Evolutionary conservation across 2,113 vertebrate species (phyloP).

Genomic region (Scopus umbretta): DNA sequence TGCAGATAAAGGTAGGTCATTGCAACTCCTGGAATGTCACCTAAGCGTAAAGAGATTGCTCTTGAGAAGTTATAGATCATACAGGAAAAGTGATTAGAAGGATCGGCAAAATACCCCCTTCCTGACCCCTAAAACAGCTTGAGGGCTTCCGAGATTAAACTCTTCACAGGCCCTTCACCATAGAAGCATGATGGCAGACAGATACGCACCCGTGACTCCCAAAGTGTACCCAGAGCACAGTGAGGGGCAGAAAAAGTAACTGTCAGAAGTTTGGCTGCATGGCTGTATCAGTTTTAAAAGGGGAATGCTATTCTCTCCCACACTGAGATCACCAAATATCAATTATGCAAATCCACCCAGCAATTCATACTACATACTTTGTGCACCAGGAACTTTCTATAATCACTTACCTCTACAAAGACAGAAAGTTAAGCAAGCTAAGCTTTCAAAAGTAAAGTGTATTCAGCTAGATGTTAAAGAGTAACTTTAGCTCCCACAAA

Average conservation of each 20-base stretch:
- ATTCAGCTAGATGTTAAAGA: neutral
- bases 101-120: neutral
- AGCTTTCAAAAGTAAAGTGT: neutral
- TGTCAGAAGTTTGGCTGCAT: neutral
- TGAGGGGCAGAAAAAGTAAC: neutral
- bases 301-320: neutral
- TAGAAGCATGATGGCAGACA: neutral
- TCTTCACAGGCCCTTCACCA: neutral
- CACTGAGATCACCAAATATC: neutral
- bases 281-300: neutral
- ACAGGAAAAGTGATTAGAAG: neutral
- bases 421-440: neutral
- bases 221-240: neutral
- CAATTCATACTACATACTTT: neutral
- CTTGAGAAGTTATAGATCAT: neutral
- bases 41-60: neutral
- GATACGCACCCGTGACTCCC: neutral
- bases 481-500: neutral
- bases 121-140: neutral
- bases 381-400: neutral
- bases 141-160: neutral
- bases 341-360: neutral
- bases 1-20: conserved; percentile 17
- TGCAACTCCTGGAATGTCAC: neutral
- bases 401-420: neutral